Evolutionary conservation across 37 sponge, comb jelly and placozoan genomes (phyloP).

Genomic region (Beroe forskalii): DNA sequence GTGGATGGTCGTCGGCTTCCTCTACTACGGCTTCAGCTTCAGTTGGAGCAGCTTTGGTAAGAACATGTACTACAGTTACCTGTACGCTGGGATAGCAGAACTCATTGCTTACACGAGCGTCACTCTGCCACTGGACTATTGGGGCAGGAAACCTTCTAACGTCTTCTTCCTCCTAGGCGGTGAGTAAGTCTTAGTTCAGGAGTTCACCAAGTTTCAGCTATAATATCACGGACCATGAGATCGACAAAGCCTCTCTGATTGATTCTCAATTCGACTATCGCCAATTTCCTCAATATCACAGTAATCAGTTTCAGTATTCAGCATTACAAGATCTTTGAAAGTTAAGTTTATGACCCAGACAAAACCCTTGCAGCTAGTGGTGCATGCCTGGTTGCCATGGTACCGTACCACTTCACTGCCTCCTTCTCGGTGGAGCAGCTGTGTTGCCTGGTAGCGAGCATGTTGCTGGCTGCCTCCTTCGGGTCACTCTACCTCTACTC

Average conservation of each 20-base stretch:
- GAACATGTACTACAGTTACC: conserved; percentile 14
- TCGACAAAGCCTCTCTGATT: too few relatives aligned
- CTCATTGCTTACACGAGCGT: not conserved
- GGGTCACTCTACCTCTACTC: conserved; percentile 28
- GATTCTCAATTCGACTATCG: too few relatives aligned
- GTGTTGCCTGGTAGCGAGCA: not conserved
- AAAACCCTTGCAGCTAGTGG: not conserved
- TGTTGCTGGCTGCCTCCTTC: not conserved
- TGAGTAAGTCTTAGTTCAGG: too few relatives aligned
- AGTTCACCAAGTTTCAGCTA: too few relatives aligned
- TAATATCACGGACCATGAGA: too few relatives aligned
- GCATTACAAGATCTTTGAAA: too few relatives aligned
- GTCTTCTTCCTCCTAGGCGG: not conserved
- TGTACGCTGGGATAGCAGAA: conserved; percentile 6
- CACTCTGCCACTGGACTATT: not conserved
- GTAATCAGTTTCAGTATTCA: too few relatives aligned
- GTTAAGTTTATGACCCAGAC: too few relatives aligned
- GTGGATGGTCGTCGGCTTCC: conserved; percentile 16
- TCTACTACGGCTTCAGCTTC: conserved; percentile 59
- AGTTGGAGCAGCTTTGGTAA: conserved; percentile 6
- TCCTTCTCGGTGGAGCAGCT: not conserved
- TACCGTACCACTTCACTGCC: not conserved
- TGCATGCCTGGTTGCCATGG: conserved; percentile 19
- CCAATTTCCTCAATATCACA: too few relatives aligned
- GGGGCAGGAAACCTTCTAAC: not conserved